Evolutionary conservation across 2,797 vertebrate species (phyloP).

Genomic region (Rhinatrema bivittatum): DNA sequence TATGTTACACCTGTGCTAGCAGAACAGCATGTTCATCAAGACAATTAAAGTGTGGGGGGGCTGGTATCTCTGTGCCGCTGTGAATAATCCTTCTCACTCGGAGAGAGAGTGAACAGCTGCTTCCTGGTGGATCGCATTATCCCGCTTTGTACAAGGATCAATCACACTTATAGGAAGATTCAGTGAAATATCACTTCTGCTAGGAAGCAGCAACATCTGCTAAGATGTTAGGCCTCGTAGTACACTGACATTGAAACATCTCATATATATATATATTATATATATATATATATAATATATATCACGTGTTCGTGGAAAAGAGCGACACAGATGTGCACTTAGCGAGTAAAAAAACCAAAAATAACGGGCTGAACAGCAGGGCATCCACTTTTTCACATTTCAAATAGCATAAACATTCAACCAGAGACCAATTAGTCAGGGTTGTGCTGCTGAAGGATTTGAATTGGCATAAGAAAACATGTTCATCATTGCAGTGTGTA

Average conservation of each 20-base stretch:
- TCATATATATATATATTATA: too few species aligned
- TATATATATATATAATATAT: too few species aligned
- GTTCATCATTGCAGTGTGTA: too few species aligned
- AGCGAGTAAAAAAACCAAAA: neutral
- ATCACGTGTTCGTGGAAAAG: neutral
- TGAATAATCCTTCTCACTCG: constrained; percentile 14
- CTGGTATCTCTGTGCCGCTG: constrained; percentile 5
- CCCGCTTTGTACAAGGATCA: constrained; percentile 20
- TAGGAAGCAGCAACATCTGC: constrained; percentile 9
- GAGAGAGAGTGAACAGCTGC: constrained; percentile 33
- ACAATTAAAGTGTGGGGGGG: constrained; percentile 30
- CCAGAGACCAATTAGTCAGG: neutral
- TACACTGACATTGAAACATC: constrained; percentile 15
- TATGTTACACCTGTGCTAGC: constrained; percentile 31
- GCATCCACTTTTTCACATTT: neutral
- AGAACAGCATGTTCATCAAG: constrained; percentile 26
- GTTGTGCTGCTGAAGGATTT: neutral
- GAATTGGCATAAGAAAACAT: neutral
- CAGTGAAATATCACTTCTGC: constrained; percentile 2
- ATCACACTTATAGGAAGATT: constrained; percentile 9
- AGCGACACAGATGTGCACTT: neutral
- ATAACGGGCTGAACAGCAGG: too few species aligned
- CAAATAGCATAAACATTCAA: neutral
- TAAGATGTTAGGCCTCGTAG: constrained; percentile 2
- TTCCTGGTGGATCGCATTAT: constrained; percentile 9